Evolutionary conservation across 2,888 invertebrate species (phyloP).

Genomic region (Eupithecia insigniata): DNA sequence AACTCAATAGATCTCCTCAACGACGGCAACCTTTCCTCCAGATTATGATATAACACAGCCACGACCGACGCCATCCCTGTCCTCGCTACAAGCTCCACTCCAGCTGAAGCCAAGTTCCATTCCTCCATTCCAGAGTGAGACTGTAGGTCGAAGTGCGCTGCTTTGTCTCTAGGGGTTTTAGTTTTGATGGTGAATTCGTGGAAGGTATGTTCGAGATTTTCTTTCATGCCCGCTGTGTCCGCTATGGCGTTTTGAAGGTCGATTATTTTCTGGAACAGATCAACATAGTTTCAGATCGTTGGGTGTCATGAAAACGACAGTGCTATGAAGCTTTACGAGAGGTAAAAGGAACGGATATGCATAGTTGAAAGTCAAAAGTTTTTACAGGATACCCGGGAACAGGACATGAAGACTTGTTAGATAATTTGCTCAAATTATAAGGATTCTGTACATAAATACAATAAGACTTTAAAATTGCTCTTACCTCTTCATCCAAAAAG

Average conservation of each 20-base stretch:
- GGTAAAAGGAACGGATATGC: no score
- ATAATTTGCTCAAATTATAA: no score
- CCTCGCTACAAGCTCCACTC: conserved; percentile 65
- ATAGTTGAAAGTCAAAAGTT: no score
- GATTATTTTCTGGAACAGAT: conserved; percentile 69
- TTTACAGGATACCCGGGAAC: no score
- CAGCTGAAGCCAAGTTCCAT: conserved; percentile 70
- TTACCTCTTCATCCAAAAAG: conserved; percentile 89
- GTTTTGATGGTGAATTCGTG: conserved; percentile 68
- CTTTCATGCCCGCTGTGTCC: conserved; percentile 69
- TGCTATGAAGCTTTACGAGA: no score
- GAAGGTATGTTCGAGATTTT: conserved; percentile 58
- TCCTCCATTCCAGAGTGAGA: conserved; percentile 56
- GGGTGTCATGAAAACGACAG: no score
- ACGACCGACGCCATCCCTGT: conserved; percentile 71
- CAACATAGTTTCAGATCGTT: background rate
- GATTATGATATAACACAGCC: conserved; percentile 86
- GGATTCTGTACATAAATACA: background rate
- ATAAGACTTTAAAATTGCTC: conserved; percentile 42
- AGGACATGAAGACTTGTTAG: no score
- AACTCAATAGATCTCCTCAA: conserved; percentile 84
- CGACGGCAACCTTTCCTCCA: conserved; percentile 86
- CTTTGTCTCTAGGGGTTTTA: conserved; percentile 63
- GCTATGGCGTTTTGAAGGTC: conserved; percentile 73
- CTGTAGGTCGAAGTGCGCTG: conserved; percentile 69